Base-by-base conservation (phyloP, 2,113 vertebrate species). In the Daboia siamensis region DNA sequence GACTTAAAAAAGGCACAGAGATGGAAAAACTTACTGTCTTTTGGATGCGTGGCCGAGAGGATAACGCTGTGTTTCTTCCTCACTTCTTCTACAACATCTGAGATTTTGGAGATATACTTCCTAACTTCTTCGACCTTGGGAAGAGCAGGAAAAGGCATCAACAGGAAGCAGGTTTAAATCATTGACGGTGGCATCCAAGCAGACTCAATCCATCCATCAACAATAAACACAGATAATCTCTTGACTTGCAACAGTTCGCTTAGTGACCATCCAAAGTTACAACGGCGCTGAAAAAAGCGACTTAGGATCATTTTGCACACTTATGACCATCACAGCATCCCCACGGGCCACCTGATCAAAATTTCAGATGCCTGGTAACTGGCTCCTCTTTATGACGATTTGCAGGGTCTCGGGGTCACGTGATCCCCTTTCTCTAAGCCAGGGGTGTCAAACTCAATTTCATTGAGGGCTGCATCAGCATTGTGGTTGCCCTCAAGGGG, bases 1-100 rank as follows among this genome's bases (percentile, higher is more conserved):
- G 12, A 39, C 11, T 20, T 91, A 90, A 29, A 21, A 21, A 59
- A 56, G 39, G 44, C 52, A 44, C 44, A 44, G 90, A 54, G 39
- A 74, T 52, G 1, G 2, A 0, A 17, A 84, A 46, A 97, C 99
- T 97, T 96, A 99, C 99, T 98, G 95, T 98, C 98, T 95, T 99
- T 98, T 51, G 99, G 98, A 96, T 99, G 98, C 54, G 99, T 99
- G 55, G 99, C 99, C 5, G 99, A 99, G 56, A 99, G 98, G 87
- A 99, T 99, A 96, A 97, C 98, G 97, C 99, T 99, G 97, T 99
- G 99, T 33, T 98, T 98, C 93, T 98, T 99, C 96, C 98, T 99
- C 88, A 99, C 98, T 59, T 99, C 99, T 89, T 98, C 98, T 88
- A 99, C 98, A 91, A 98, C 97, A 57, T 98, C 97, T 74, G 97